A percentile compares a stretch with the other conserved stretches of the same genome.
Conservation (phyloP, 2,797 vertebrate species). For the Salarias fasciatus region DNA sequence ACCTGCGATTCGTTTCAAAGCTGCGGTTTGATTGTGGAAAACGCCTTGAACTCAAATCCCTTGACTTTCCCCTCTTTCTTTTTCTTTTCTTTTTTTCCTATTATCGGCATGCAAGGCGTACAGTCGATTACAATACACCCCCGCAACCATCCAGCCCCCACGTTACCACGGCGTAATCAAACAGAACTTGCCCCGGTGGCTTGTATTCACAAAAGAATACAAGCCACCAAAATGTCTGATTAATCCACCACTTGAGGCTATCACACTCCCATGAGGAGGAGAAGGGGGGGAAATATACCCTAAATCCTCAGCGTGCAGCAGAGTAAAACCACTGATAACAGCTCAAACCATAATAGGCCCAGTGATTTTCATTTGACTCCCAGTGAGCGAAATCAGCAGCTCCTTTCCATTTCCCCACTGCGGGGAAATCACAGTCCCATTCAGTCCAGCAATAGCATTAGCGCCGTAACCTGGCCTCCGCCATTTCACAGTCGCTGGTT, state of each 20-base stretch:
- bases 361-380: constrained; percentile 75
- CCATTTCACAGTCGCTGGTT: constrained; percentile 66
- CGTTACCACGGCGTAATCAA: constrained; percentile 67
- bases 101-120: constrained; percentile 49
- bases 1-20: constrained; percentile 26
- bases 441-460: constrained; percentile 46
- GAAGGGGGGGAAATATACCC: background rate
- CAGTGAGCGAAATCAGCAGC: constrained; percentile 70
- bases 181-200: constrained; percentile 60
- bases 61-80: constrained; percentile 3
- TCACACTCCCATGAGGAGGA: constrained; percentile 53
- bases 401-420: constrained; percentile 52
- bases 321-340: constrained; percentile 57
- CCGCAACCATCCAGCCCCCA: constrained; percentile 43
- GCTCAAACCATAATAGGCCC: constrained; percentile 59
- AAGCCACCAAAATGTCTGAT: constrained; percentile 66
- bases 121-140: constrained; percentile 53
- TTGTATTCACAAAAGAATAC: constrained; percentile 62
- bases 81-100: background rate
- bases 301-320: constrained; percentile 44
- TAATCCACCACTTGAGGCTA: constrained; percentile 71
- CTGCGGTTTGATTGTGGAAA: constrained; percentile 42
- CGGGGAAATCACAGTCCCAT: constrained; percentile 58
- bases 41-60: constrained; percentile 49
- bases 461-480: constrained; percentile 43